Conservation (phyloP, 1,140 invertebrate genomes). For the Calliphora vicina region DNA sequence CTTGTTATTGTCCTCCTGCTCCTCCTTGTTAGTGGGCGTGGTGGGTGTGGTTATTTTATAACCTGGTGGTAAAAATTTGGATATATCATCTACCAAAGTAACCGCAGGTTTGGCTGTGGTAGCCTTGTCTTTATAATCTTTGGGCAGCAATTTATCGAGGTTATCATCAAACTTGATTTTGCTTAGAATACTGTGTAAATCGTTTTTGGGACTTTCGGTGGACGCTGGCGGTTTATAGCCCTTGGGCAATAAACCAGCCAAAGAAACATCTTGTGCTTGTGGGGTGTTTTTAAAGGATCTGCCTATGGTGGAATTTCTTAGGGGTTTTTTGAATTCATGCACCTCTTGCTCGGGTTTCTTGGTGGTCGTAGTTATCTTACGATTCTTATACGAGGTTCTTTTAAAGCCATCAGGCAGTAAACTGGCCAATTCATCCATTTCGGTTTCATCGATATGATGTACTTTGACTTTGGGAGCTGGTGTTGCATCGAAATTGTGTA, state of each 20-base stretch:
- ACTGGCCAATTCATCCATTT: conserved; percentile 70
- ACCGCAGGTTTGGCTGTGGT: conserved; percentile 50
- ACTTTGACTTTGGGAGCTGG: conserved; percentile 64
- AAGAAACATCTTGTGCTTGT: conserved; percentile 59
- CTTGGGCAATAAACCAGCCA: conserved; percentile 68
- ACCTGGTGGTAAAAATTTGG: conserved; percentile 71
- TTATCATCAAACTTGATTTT: conserved; percentile 54
- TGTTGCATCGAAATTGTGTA: conserved; percentile 72
- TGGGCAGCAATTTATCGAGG: conserved; percentile 68
- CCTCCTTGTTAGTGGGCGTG: conserved; percentile 59
- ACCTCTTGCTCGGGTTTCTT: conserved; percentile 37
- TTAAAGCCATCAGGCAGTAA: conserved; percentile 70
- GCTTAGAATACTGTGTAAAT: conserved; percentile 50
- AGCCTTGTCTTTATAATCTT: conserved; percentile 67
- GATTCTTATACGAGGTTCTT: conserved; percentile 67
- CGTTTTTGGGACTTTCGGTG: conserved; percentile 51
- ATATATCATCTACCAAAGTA: conserved; percentile 64
- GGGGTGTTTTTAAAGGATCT: conserved; percentile 57
- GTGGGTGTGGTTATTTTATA: conserved; percentile 63
- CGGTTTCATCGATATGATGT: conserved; percentile 73
- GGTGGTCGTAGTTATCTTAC: conserved; percentile 66
- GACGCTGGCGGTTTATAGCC: conserved; percentile 69
- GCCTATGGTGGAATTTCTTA: conserved; percentile 59
- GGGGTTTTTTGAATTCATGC: conserved; percentile 45
- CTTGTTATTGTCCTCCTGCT: too few species aligned